phyloP scores from a whole-genome alignment of 2,113 vertebrate species.

The Leptodactylus fuscus region DNA sequence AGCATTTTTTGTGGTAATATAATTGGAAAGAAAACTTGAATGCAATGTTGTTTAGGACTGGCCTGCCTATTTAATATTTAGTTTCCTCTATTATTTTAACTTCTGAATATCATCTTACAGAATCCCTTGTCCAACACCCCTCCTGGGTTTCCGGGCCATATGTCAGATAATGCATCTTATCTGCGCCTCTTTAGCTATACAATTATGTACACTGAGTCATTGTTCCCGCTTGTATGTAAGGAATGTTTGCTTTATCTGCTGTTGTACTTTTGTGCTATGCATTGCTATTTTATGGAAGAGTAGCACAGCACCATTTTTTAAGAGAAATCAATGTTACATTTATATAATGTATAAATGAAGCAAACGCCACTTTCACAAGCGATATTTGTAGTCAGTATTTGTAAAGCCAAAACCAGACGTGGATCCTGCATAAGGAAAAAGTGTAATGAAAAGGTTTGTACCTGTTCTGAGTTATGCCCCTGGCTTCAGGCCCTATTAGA shows the following conservation, averaged over 20 bases:
- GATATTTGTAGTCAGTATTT: too few species aligned
- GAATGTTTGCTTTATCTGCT: background rate
- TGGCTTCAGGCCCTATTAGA: too few species aligned
- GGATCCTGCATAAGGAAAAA: too few species aligned
- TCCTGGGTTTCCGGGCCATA: background rate
- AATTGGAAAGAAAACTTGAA: slow-evolving; percentile 26
- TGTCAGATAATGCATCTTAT: slow-evolving; percentile 28
- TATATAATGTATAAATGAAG: background rate
- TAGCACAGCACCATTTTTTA: background rate
- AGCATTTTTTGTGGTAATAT: slow-evolving; percentile 7
- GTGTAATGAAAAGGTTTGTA: too few species aligned
- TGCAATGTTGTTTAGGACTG: background rate
- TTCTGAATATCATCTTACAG: background rate
- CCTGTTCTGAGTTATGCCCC: too few species aligned
- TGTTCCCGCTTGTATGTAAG: slow-evolving; percentile 4
- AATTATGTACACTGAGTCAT: slow-evolving; percentile 21
- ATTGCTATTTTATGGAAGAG: background rate
- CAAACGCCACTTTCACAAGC: too few species aligned
- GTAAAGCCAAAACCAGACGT: too few species aligned
- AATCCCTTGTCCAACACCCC: slow-evolving; percentile 4
- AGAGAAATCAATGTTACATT: background rate
- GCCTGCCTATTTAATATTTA: background rate
- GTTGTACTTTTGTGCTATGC: background rate
- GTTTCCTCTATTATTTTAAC: slow-evolving; percentile 7
- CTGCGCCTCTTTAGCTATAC: slow-evolving; percentile 15